Base-by-base conservation (phyloP, 2,888 invertebrate species). In the Neoaliturus tenellus region DNA sequence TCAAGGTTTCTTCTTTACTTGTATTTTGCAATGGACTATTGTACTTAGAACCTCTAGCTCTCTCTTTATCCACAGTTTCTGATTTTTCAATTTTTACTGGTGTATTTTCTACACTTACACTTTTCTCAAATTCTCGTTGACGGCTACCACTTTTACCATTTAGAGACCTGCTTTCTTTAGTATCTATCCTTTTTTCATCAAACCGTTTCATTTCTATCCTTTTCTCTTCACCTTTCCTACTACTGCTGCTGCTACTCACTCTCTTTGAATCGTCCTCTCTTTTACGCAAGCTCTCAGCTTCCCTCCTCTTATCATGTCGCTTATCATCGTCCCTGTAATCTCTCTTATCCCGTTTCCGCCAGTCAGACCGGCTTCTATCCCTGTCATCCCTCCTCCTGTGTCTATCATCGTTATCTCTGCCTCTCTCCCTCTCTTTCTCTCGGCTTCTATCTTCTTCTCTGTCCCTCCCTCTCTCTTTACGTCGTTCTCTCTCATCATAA, bases 161-260 rank as follows among this genome's bases (percentile, higher is more conserved):
- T 14, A 73, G 17, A 12, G 58, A 55, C 48, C 33, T 73, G 12
- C 17, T 81, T 62, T 84, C 84, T 44, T 58, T 83, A 28, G 5
- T 62, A 20, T 83, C 83, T 25, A 58, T 55, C 41, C n/a, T 75
- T 80, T 85, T 51, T 71, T 83, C 82, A 81, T 84, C 78, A 41
- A 82, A 85, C 58, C 81, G 48, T 82, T 67, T 87, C 58, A 85
- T 78, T 39, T 84, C 85, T 51, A 75, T 71, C 39, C 51, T 85
- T 82, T 80, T 84, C 3, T 84, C 83, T 20, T 85, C 85, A 41
- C 14, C 33, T 51, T 31, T 75, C n/a, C 51, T 73, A 14, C 80
- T 73, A 23, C 67, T 75, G 55, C 71, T 78, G 35, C 25, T 84
- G 41, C 44, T 84, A 73, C 78, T 83, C 14, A 69, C 81, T 48